A percentile compares a stretch with the other conserved stretches of the same genome.
Conservation (phyloP, 2,113 vertebrate species). For the Crotalus helleri region DNA sequence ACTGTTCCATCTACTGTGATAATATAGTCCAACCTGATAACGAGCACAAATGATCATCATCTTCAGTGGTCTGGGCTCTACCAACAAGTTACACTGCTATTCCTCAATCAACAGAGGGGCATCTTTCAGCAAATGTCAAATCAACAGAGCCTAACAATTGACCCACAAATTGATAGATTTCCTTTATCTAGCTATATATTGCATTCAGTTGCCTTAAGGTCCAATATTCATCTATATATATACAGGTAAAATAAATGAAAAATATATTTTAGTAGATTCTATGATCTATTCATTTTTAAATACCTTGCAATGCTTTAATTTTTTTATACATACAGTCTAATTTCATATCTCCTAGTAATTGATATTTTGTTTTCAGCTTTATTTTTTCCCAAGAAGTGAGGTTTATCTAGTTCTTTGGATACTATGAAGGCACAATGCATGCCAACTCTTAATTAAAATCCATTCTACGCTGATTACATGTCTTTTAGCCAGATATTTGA, state of each 20-base stretch:
- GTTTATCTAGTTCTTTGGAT: not conserved
- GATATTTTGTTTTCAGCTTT: not conserved
- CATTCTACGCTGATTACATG: not conserved
- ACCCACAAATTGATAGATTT: slow-evolving; percentile 65
- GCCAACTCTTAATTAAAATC: not conserved
- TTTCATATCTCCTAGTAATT: not conserved
- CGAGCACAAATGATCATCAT: slow-evolving; percentile 76
- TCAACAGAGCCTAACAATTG: slow-evolving; percentile 81
- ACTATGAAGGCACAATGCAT: not conserved
- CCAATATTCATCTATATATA: slow-evolving; percentile 4
- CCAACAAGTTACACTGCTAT: slow-evolving; percentile 79
- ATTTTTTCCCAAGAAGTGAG: not conserved
- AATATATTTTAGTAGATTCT: not conserved
- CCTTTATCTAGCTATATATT: not conserved
- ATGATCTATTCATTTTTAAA: not conserved
- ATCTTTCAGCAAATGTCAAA: slow-evolving; percentile 83
- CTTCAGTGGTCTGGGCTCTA: slow-evolving; percentile 87
- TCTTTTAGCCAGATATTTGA: not conserved
- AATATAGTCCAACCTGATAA: slow-evolving; percentile 78
- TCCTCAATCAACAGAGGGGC: slow-evolving; percentile 86
- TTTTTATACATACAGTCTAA: not conserved
- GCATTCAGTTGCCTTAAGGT: not conserved
- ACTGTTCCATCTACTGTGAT: slow-evolving; percentile 53
- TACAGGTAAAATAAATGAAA: not conserved
- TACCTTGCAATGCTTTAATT: not conserved